Base-by-base conservation (phyloP, 2,797 vertebrate species). In the Xenentodon cancila region DNA sequence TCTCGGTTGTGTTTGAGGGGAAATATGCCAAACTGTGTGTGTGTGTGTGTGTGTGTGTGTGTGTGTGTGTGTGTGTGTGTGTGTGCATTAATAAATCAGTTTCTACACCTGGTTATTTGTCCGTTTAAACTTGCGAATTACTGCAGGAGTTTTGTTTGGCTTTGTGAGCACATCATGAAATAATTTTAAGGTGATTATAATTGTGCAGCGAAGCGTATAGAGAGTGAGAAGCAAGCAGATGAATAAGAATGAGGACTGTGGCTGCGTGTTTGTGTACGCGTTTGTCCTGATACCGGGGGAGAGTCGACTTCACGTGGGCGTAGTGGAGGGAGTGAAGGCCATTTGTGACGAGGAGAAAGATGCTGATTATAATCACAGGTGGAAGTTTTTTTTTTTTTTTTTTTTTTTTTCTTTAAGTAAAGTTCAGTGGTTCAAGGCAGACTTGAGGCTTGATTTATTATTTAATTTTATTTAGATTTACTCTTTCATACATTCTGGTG, bases 101-200 rank as follows among this genome's bases (percentile, higher is more conserved):
- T 0, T 53, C 42, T 17, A 46, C 79, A 84, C 73, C 72, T 84
- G 79, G 34, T 81, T 80, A 53, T 85, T 80, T 78, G 63, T 82
- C 73, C 64, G 72, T 66, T 77, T 66, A 64, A 59, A 59, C 63
- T 19, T 3, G 56, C 83, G 87, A 87, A 89, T 90, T 89, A 79
- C 53, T 82, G 0, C 50, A 56, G 22, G 67, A 72, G 62, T 71
- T 75, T 72, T 72, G 69, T 84, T 84, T 84, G 69, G 75, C 70
- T 87, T 81, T 56, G 74, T 73, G 65, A 64, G 80, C 71, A 72
- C 62, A 59, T 86, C 75, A 79, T 85, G 53, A 89, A 90, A 90
- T 89, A 64, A 87, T 87, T 90, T 88, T 84, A 84, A 87, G 87
- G 85, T 90, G 88, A 91, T 92, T 92, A 89, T 86, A 89, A 90